These are phyloP conservation scores for Empidonax traillii DNA, from an alignment of 2,113 vertebrate genomes.

Conservation along the genomic window DNA sequence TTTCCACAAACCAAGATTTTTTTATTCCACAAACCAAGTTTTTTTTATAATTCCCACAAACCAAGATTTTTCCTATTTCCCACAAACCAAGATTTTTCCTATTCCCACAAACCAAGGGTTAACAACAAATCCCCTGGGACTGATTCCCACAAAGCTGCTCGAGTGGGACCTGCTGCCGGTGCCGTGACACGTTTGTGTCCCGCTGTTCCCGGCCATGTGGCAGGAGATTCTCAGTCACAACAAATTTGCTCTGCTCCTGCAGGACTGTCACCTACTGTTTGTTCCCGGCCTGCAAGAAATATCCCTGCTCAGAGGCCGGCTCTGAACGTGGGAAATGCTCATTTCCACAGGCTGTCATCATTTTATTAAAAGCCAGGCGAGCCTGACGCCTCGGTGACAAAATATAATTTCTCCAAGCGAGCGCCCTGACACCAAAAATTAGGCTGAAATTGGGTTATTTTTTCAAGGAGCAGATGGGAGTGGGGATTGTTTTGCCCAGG, in stretches of 20 bases:
- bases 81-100: too few relatives aligned
- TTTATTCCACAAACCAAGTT: too few relatives aligned
- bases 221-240: not conserved
- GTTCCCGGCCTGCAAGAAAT: not conserved
- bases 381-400: slow-evolving; percentile 52
- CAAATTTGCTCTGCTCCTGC: not conserved
- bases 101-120: not conserved
- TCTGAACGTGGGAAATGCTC: not conserved
- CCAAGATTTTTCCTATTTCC: too few relatives aligned
- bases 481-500: not conserved
- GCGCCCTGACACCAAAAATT: slow-evolving; percentile 60
- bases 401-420: slow-evolving; percentile 49
- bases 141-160: not conserved
- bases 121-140: not conserved
- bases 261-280: not conserved
- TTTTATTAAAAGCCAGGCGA: slow-evolving; percentile 41
- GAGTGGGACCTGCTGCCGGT: not conserved
- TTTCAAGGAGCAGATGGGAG: slow-evolving; percentile 59
- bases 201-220: not conserved
- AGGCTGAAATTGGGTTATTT: slow-evolving; percentile 62
- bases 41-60: too few relatives aligned
- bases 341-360: not conserved
- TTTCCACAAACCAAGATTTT: too few relatives aligned
- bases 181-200: not conserved
- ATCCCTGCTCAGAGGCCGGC: not conserved